Base-by-base conservation (phyloP, 2,797 vertebrate species). In the Notamacropus eugenii region DNA sequence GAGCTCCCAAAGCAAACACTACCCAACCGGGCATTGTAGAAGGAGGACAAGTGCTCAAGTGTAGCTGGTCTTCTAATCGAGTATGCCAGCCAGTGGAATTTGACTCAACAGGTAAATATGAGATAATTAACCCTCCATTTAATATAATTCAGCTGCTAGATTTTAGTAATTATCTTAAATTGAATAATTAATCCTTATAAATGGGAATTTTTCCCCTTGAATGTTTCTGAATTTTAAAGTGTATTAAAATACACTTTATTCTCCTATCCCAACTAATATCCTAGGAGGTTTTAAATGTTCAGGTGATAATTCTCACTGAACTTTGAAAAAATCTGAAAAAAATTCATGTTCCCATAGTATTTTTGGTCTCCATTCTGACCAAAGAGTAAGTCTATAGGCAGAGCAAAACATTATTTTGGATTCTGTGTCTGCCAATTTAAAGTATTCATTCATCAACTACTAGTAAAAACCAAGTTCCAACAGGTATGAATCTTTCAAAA, bases 1-100 rank as follows among this genome's bases (percentile, higher is more conserved):
- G 99, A 82, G 99, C 99, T 90, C 99, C 99, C 0, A 99, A 99
- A 97, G 99, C 99, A 24, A 99, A 99, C 97, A 99, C 99, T 9
- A 98, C 98, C 1, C 99, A 99, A 93, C 98, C 98, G 29, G 98
- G 98, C 56, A 98, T 99, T 0, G 56, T 98, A 19, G 98, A 99
- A 98, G 99, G 99, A 96, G 99, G 99, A 3, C 99, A 99, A 90
- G 99, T 99, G 54, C 98, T 99, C 74, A 99, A 98, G 55, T 99
- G 99, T 55, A 98, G 96, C 94, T 99, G 99, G 99, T 97, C 98
- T 56, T 98, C 98, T 0, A 98, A 96, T 95, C 98, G 97, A 16
- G 97, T 97, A 14, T 99, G 99, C 98, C 98, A 99, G 87, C 98
- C 99, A 0, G 98, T 99, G 22, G 29, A 98, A 34, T 99, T 99